Base-by-base conservation (phyloP, 2,888 invertebrate species). In the Phlogophora meticulosa region DNA sequence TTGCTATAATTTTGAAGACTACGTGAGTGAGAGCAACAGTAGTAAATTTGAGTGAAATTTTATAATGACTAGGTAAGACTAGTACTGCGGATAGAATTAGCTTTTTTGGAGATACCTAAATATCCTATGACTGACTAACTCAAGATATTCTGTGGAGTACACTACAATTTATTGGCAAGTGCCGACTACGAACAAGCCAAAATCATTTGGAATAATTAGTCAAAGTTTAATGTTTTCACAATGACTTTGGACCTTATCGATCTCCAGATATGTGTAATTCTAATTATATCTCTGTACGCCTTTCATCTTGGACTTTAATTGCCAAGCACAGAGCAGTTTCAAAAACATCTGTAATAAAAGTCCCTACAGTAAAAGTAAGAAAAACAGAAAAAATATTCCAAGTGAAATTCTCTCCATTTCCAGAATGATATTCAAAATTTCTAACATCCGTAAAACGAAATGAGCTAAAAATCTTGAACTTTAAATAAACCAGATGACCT, bases 401-500 rank as follows among this genome's bases (percentile, higher is more conserved):
- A 34, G 36, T 17, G 38, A 49, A 66, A 75, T 36, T 15, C 20
- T 40, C 20, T 34, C 28, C 13, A 36, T 17, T 51, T 56, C 7
- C 17, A 71, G 52, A 70, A 58, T 43, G 13, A 67, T 77, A 67
- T 48, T 69, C 67, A 7, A 58, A 53, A 70, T 48, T 73, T 49
- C n/a, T 42, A 68, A 55, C 59, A 74, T 67, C 58, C 48, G 68
- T 65, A 71, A 63, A 72, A 76, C 68, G 74, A 70, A 77, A 76
- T 72, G 72, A 66, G 66, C 78, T 72, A 67, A 74, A 79, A 80
- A 72, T 81, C 55, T 67, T 74, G 71, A 71, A 71, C 68, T 82
- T 82, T 81, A 87, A 85, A 87, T 84, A 85, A 84, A 80, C 84
- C 84, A 87, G 87, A 85, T 79, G 81, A 85, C 60, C 80, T 48